A percentile compares a stretch with the other conserved stretches of the same genome.
Conservation (phyloP, 2,113 vertebrate genomes). For the Cephalopterus ornatus region DNA sequence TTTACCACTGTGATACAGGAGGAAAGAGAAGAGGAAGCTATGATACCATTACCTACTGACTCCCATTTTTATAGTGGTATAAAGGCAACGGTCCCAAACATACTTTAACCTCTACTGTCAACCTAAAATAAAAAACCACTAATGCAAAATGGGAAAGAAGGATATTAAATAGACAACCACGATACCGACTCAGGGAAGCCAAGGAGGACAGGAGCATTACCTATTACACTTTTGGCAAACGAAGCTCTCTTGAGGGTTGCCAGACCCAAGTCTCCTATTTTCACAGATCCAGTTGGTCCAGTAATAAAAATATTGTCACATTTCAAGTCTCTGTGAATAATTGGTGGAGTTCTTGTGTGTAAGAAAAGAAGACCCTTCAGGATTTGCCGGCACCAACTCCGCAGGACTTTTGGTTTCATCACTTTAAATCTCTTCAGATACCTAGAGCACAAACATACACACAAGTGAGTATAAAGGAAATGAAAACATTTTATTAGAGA, state of each 20-base stretch:
- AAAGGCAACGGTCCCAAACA: not conserved
- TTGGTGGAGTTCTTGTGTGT: constrained; percentile 94
- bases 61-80: not conserved
- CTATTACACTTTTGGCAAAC: constrained; percentile 97
- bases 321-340: constrained; percentile 98
- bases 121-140: not conserved
- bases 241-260: constrained; percentile 96
- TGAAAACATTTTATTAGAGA: not conserved
- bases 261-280: constrained; percentile 95
- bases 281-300: constrained; percentile 96
- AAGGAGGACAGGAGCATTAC: constrained; percentile 65
- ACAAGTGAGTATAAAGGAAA: not conserved
- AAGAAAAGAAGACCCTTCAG: constrained; percentile 96
- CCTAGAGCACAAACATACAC: constrained; percentile 63
- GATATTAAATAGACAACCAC: not conserved
- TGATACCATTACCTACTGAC: not conserved
- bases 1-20: not conserved
- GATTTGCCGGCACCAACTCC: constrained; percentile 98
- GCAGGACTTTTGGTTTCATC: constrained; percentile 96
- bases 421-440: constrained; percentile 98
- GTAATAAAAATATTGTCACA: constrained; percentile 99
- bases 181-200: not conserved
- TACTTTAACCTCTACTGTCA: not conserved
- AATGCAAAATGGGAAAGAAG: not conserved
- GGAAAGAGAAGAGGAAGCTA: not conserved